Evolutionary conservation across 1,140 invertebrate species (phyloP).

Genomic region (Bombus turneri): DNA sequence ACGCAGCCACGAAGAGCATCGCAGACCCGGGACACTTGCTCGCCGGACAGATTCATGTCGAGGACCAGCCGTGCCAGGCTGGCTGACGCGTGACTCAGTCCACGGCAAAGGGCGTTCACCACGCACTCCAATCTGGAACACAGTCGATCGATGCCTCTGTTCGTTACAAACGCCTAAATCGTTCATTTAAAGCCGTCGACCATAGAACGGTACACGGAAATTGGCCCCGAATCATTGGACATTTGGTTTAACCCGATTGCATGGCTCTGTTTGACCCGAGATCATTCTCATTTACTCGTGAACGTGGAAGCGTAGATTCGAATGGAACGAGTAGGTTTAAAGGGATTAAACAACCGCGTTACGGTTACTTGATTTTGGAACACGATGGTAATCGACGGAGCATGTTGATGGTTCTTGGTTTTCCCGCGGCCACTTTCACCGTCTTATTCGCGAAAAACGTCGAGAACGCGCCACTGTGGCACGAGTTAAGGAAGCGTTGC

Average conservation of each 20-base stretch:
- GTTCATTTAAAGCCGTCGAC: not conserved
- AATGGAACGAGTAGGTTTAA: not conserved
- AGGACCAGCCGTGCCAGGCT: conserved; percentile 81
- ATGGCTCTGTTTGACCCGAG: not conserved
- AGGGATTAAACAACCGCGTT: not conserved
- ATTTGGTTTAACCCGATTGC: conserved; percentile 6
- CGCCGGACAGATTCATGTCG: conserved; percentile 83
- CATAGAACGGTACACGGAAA: not conserved
- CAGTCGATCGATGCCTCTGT: conserved; percentile 12
- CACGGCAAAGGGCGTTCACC: conserved; percentile 82
- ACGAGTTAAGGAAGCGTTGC: conserved; percentile 4
- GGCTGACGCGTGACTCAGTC: conserved; percentile 75
- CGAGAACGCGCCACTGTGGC: no score
- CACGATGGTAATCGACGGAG: not conserved
- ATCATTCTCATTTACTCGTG: conserved; percentile 15
- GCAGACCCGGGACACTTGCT: conserved; percentile 82
- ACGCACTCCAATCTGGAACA: conserved; percentile 82
- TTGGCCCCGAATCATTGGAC: conserved; percentile 1
- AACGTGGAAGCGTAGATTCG: not conserved
- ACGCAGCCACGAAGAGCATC: conserved; percentile 79
- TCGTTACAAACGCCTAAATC: conserved; percentile 28
- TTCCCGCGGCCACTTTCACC: not conserved
- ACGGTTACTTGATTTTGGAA: not conserved
- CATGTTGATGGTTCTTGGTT: not conserved
- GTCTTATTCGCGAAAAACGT: no score